Base-by-base conservation (phyloP, 2,888 invertebrate species). In the Eupithecia centaureata region DNA sequence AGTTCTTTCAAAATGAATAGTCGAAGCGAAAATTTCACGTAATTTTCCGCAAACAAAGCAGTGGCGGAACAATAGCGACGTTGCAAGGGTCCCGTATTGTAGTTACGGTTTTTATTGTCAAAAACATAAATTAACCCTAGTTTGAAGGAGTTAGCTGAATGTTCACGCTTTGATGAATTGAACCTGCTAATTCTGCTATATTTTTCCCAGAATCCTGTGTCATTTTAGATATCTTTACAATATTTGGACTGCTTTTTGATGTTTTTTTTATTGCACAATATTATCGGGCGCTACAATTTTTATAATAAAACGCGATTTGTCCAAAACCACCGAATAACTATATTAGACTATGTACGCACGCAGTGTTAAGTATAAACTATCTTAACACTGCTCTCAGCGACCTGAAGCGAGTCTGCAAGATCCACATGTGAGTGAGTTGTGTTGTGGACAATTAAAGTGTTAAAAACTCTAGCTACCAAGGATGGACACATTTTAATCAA, bases 21-120 rank as follows among this genome's bases (percentile, higher is more conserved):
- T 62, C 63, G 73, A 64, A 71, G 71, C 65, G 72, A 79, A 83
- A 81, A 79, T 83, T 82, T 83, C 79, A 81, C 82, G 81, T 84
- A 80, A 85, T 85, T 85, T 84, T 79, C 81, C 76, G 75, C 79
- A 83, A 84, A 83, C 83, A 85, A 85, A 81, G 83, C 78, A 67
- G 68, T 72, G 64, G 51, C 22, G 42, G 75, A 83, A 85, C 81
- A 74, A 78, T 77, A 73, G 73, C 71, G 72, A 68, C 70, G 75
- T 52, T 68, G 69, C 72, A 69, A 73, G 75, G 71, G 66, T 66
- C 59, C 66, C 67, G 65, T 72, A 59, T 63, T 60, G 67, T 67
- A 62, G 60, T 65, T 60, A 63, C 59, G 8, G 63, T 70, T 70
- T 70, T 70, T 70, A 70, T 70, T 63, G 66, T 66, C 66, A 70